A percentile compares a stretch with the other conserved stretches of the same genome.
These are phyloP conservation scores for Sphaeramia orbicularis DNA, from an alignment of 2,797 vertebrate genomes.

Conservation along the genomic window DNA sequence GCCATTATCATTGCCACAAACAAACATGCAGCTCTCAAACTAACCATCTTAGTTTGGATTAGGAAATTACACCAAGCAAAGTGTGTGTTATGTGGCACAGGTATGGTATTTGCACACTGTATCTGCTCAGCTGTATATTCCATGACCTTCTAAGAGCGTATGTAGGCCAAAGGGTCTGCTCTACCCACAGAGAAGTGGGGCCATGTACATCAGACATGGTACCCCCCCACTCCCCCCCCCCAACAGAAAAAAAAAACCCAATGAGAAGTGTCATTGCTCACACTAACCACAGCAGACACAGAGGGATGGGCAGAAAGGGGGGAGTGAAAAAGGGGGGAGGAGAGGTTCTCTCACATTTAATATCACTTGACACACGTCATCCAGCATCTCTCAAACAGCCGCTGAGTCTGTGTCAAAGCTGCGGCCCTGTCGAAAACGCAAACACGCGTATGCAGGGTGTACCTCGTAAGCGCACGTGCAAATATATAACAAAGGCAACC, in stretches of 20 bases:
- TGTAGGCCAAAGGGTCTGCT: constrained; percentile 62
- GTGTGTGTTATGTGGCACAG: background rate
- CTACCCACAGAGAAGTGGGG: constrained; percentile 45
- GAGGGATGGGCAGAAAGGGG: constrained; percentile 32
- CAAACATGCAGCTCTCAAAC: constrained; percentile 21
- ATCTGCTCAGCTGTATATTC: constrained; percentile 21
- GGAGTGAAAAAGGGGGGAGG: constrained; percentile 34
- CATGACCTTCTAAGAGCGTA: constrained; percentile 51
- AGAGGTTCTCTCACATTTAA: constrained; percentile 76
- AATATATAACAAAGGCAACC: constrained; percentile 56
- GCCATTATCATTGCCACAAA: constrained; percentile 17
- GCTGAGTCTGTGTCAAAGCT: constrained; percentile 69
- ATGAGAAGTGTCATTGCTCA: constrained; percentile 74
- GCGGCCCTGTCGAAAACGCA: constrained; percentile 37
- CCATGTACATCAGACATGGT: constrained; percentile 54
- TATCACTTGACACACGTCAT: constrained; percentile 82
- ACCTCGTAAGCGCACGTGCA: constrained; percentile 32
- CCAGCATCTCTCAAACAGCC: constrained; percentile 75
- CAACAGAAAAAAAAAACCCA: constrained; percentile 17
- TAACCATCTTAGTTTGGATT: constrained; percentile 6
- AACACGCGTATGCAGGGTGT: constrained; percentile 8
- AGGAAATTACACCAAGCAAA: constrained; percentile 12
- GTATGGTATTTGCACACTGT: background rate
- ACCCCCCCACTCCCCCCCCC: constrained; percentile 12
- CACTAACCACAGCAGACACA: constrained; percentile 74